Percentiles rank a stretch among this genome's conserved stretches.
Evolutionary conservation across 2,888 invertebrate species (phyloP).

Genomic region (Lithophane socia): DNA sequence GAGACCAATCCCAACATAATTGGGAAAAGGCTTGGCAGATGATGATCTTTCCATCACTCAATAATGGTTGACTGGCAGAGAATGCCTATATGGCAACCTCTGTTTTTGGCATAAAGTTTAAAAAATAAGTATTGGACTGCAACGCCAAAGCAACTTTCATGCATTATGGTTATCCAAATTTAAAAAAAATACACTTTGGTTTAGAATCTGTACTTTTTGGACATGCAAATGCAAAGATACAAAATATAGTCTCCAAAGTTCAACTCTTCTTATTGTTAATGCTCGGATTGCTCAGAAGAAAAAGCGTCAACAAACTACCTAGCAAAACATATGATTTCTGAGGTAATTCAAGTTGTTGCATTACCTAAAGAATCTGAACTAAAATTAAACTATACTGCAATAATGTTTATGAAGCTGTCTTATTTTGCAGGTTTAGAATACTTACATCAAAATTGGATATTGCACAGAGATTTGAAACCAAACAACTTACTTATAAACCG

Average conservation of each 20-base stretch:
- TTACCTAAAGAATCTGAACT: neutral
- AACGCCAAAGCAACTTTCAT: neutral
- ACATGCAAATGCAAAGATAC: neutral
- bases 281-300: neutral
- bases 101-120: no score
- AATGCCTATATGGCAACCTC: neutral
- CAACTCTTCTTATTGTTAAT: neutral
- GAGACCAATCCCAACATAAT: neutral
- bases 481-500: constrained; percentile 99
- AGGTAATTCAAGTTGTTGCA: neutral
- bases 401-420: neutral
- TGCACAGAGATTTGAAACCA: constrained; percentile 99
- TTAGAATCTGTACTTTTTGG: neutral
- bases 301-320: neutral
- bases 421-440: constrained; percentile 95
- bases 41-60: neutral
- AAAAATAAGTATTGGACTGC: neutral
- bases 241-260: neutral
- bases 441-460: constrained; percentile 98
- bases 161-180: neutral
- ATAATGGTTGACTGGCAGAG: neutral
- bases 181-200: neutral
- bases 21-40: neutral
- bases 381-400: neutral
- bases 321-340: neutral